Conservation (phyloP, 1,140 invertebrate species). For the Sycobia sp. region DNA sequence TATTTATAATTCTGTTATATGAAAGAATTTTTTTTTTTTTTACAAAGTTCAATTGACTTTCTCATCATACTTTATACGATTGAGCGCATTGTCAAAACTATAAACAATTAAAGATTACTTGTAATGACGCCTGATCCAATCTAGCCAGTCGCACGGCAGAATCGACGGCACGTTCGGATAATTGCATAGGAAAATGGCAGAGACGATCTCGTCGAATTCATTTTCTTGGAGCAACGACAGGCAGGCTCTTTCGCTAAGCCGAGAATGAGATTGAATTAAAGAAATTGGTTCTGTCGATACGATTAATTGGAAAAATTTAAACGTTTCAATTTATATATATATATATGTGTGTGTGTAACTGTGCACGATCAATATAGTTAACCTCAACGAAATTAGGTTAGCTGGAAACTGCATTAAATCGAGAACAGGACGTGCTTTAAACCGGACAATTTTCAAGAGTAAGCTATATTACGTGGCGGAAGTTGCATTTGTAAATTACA, state of each 20-base stretch:
- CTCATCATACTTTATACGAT: too few species aligned
- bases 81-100: slow-evolving; percentile 5
- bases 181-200: slow-evolving; percentile 59
- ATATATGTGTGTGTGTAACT: background rate
- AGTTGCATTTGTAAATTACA: too few species aligned
- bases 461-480: too few species aligned
- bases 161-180: slow-evolving; percentile 63
- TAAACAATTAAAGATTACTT: slow-evolving; percentile 47
- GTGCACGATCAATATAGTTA: background rate
- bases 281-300: background rate
- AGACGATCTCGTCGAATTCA: slow-evolving; percentile 53
- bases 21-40: background rate
- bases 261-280: slow-evolving; percentile 4
- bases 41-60: too few species aligned
- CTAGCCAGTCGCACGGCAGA: slow-evolving; percentile 59
- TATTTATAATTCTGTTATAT: background rate
- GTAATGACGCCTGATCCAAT: slow-evolving; percentile 62
- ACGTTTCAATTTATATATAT: background rate
- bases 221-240: slow-evolving; percentile 58
- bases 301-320: background rate
- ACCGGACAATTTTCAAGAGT: too few species aligned
- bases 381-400: background rate
- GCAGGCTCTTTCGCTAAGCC: slow-evolving; percentile 57
- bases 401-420: background rate
- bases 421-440: too few species aligned